Evolutionary conservation across 2,888 invertebrate species (phyloP), one percentile per base, ranked within the genome.

Genomic region (Dromius quadrimaculatus): DNA sequence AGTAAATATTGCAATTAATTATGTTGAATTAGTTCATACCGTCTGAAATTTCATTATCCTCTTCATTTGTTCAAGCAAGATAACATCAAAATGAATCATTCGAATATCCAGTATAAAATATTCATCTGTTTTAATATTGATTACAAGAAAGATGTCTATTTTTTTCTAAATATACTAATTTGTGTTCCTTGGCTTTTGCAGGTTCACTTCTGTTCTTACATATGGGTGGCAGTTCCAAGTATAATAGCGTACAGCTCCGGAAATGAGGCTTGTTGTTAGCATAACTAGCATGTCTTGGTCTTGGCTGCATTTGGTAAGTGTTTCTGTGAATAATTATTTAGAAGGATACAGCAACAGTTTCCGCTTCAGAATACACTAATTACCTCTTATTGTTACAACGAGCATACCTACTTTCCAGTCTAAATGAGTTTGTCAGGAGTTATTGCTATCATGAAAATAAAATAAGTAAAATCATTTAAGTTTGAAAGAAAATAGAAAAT

Each of bases 241-340:
- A 28, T 28, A 28, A 28, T 28, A 28, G 28, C 28, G 41, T 41
- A 6, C 50, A 50, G 4, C 1, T 3, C 2, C 23, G 50, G 50
- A 50, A 50, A 50, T 22, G 50, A 23, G 50, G 4, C 50, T 50
- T 50, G 50, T 41, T 15, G 41, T 41, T 41, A 4, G 41, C 15
- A 41, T 41, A 41, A 41, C 41, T 41, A 6, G 15, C 15, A 11
- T 11, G 41, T 41, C 41, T 41, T 41, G 41, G 41, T 28, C 28
- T 28, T 28, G 4, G 28, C 36, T 41, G 41, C 41, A 41, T 41
- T 41, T 11, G 13, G 41, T 41, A 41, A 41, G 41, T 41, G 41
- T 11, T 41, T 41, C 15, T 6, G n/a, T 41, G 41, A 41, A 41
- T 41, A 41, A 41, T 41, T 41, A 41, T 11, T 1, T 17, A 11